Percentiles rank a stretch among this genome's conserved stretches.
Evolutionary conservation across 1,140 invertebrate species (phyloP).

Genomic region (Andricus grossulariae): DNA sequence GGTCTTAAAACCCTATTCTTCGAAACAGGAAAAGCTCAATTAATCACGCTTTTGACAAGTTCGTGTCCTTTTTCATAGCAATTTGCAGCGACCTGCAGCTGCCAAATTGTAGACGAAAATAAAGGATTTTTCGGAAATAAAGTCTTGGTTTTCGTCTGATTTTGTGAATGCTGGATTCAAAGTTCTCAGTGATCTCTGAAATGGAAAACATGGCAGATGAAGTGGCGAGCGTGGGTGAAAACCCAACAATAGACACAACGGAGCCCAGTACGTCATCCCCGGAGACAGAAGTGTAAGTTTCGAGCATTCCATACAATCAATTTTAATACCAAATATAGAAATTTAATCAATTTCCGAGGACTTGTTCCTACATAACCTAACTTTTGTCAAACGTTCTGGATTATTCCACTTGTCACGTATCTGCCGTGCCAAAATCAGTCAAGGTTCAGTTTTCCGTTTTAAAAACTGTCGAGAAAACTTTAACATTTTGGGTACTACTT

Average conservation of each 20-base stretch:
- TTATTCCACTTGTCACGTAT: too few species aligned
- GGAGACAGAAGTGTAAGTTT: slow-evolving; percentile 26
- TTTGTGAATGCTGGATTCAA: not conserved
- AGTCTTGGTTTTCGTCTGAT: not conserved
- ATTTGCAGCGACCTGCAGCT: not conserved
- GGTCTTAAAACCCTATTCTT: not conserved
- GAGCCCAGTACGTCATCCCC: slow-evolving; percentile 17
- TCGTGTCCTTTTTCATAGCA: not conserved
- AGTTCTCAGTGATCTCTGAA: not conserved
- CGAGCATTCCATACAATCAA: not conserved
- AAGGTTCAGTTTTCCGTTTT: too few species aligned
- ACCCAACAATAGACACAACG: slow-evolving; percentile 19
- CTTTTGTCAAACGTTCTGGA: too few species aligned
- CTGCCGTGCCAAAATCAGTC: too few species aligned
- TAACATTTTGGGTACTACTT: too few species aligned
- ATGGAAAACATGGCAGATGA: slow-evolving; percentile 14
- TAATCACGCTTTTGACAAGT: not conserved
- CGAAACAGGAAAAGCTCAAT: not conserved
- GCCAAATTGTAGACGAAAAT: not conserved
- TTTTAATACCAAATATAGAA: too few species aligned
- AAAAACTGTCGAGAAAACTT: too few species aligned
- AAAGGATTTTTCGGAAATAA: not conserved
- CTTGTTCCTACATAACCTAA: too few species aligned
- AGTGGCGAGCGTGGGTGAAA: not conserved
- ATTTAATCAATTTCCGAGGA: too few species aligned